Evolutionary conservation across 2,113 vertebrate species (phyloP), one percentile per base, ranked within the genome.

Genomic region (Orycteropus afer): DNA sequence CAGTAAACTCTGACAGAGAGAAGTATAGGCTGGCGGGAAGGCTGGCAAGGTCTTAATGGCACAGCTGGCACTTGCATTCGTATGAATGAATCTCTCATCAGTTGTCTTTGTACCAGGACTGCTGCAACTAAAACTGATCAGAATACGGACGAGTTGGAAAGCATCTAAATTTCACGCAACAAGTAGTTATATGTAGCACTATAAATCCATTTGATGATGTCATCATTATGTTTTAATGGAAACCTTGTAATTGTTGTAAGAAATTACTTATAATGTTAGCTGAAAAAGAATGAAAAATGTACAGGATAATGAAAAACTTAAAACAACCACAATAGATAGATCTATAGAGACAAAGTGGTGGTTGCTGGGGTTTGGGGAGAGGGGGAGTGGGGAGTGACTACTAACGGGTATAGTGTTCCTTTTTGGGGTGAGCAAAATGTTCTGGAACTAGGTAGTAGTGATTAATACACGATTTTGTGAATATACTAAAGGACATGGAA

Each of bases 1-100:
- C 89, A 71, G 69, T 91, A 97, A 95, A 85, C 63, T 27, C 74
- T 86, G 78, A 93, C 57, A 90, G 84, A 90, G 69, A 96, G 95
- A 95, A 96, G 82, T 61, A 51, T 18, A 82, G 73, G 32, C 69
- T 93, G 37, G 55, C 40, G 42, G 47, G 74, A 93, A 93, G 69
- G 15, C 25, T 83, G 93, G 74, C 18, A 18, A 89, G 74, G 63
- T 53, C 73, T 73, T 81, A 71, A 61, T 91, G 76, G 83, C 40
- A 47, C 40, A 74, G n/a, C 77, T 59, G 85, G 47, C 77, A 61
- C 45, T 89, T 94, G 59, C 10, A 87, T 96, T 96, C 84, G 55
- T 74, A 47, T 82, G 79, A 90, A 67, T 82, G 47, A 67, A 73
- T 81, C 22, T 63, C 40, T 76, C 20, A 93, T 76, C 67, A 90